Base-by-base conservation (phyloP, 2,797 vertebrate genomes). In the Rhinophrynus dorsalis region DNA sequence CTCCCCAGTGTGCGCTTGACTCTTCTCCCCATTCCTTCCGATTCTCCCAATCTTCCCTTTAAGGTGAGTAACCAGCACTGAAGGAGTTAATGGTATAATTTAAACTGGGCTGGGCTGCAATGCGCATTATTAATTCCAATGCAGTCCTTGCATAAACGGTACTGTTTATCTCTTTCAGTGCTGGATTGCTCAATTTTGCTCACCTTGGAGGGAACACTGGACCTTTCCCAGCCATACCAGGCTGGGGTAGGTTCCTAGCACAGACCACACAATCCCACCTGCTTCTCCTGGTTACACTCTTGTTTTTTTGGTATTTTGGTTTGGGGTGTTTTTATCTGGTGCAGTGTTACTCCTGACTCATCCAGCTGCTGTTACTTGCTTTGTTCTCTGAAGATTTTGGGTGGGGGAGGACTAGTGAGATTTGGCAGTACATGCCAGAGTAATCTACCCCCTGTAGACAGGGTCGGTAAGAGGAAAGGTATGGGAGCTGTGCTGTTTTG, bases 161-260 rank as follows among this genome's bases (percentile, higher is more conserved):
- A n/a, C n/a, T n/a, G n/a, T n/a, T n/a, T n/a, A n/a, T n/a, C n/a
- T n/a, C n/a, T n/a, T n/a, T n/a, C n/a, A n/a, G n/a, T n/a, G n/a
- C n/a, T n/a, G n/a, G n/a, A n/a, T n/a, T n/a, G n/a, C n/a, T n/a
- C n/a, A n/a, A n/a, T n/a, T n/a, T n/a, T n/a, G n/a, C n/a, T n/a
- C n/a, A n/a, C n/a, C n/a, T n/a, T n/a, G n/a, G n/a, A n/a, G n/a
- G n/a, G n/a, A n/a, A n/a, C n/a, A 18, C 75, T 68, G 69, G 32
- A 44, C 27, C 54, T 65, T 79, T 75, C 76, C 80, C 76, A 54
- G 18, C 58, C 65, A 75, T 67, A 37, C 45, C 35, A 52, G 47
- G 55, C 54, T 60, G 55, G 47, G 62, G 55, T 52, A 52, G 70
- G 77, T 68, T 75, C 75, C 75, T 51, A 64, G 66, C 70, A 77